Base-by-base conservation (phyloP, 1,140 invertebrate species). In the Elysia chlorotica region DNA sequence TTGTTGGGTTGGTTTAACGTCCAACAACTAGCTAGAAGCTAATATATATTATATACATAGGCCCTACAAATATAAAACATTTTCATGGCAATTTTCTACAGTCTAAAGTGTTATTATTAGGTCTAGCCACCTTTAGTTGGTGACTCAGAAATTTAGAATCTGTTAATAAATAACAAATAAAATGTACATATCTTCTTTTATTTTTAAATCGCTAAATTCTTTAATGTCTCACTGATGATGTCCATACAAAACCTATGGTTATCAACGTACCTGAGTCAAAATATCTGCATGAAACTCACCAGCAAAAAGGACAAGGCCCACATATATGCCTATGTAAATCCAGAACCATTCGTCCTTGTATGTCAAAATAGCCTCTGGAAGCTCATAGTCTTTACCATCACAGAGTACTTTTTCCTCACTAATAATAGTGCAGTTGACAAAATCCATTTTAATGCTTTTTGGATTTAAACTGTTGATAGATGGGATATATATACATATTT, bases 281-380 rank as follows among this genome's bases (percentile, higher is more conserved):
- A 48, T 14, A n/a, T 48, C n/a, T 48, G 41, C 41, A 14, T 48
- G 41, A 48, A 48, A 14, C n/a, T 48, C 71, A 80, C 79, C 79
- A 74, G 79, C 79, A 65, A 77, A 71, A n/a, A 78, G 23, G 4
- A 77, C 75, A 17, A 80, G 74, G 10, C 25, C 70, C 28, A 54
- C 38, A 35, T 80, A 80, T 38, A 80, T 66, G 14, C 70, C 71
- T 21, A 80, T 59, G 65, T 80, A 80, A 19, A 80, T 75, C 79
- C 79, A 80, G 61, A 80, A 80, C 65, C 37, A 38, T 36, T 66
- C 56, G 48, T 78, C 77, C 48, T 66, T 36, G 53, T 71, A 74
- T 19, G 63, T 76, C 23, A 80, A 74, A 0, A 65, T 53, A 41
- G 65, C 65, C 65, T 80, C 79, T n/a, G 73, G 73, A 5, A 77